A percentile compares a stretch with the other conserved stretches of the same genome.
These are phyloP conservation scores for Sphaerodactylus townsendi DNA, from an alignment of 2,113 vertebrate species.

Conservation along the genomic window DNA sequence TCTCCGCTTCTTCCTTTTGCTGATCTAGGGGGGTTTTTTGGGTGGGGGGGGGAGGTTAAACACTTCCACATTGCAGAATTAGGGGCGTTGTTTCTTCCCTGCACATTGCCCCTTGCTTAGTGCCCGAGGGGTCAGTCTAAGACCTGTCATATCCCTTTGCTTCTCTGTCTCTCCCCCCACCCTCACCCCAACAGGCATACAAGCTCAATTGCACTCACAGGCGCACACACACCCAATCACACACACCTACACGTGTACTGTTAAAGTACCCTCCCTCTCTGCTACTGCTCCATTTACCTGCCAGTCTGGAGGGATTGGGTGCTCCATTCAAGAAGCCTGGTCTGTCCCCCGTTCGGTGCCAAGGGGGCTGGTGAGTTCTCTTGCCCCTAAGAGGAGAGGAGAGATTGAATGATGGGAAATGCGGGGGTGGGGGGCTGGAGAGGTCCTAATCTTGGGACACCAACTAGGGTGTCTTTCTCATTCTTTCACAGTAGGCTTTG, in stretches of 20 bases:
- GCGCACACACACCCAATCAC: no score
- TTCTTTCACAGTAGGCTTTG: neutral
- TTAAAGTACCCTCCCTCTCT: neutral
- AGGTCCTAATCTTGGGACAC: neutral
- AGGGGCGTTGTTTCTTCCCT: neutral
- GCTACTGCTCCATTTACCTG: neutral
- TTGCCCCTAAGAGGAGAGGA: neutral
- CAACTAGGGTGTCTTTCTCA: neutral
- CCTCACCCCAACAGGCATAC: no score
- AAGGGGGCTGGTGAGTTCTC: neutral
- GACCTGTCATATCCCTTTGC: no score
- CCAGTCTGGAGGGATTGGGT: neutral
- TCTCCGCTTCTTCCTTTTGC: neutral
- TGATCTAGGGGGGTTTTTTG: neutral
- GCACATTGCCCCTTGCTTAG: neutral
- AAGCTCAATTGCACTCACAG: no score
- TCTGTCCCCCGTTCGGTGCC: no score
- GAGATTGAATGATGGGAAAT: neutral
- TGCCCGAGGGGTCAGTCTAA: neutral
- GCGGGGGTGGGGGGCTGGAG: no score
- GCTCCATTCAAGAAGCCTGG: neutral
- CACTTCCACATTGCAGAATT: neutral
- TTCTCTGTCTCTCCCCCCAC: neutral
- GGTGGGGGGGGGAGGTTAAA: neutral
- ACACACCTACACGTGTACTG: no score